Evolutionary conservation across 2,113 vertebrate genomes (phyloP).

Genomic region (Panurus biarmicus): DNA sequence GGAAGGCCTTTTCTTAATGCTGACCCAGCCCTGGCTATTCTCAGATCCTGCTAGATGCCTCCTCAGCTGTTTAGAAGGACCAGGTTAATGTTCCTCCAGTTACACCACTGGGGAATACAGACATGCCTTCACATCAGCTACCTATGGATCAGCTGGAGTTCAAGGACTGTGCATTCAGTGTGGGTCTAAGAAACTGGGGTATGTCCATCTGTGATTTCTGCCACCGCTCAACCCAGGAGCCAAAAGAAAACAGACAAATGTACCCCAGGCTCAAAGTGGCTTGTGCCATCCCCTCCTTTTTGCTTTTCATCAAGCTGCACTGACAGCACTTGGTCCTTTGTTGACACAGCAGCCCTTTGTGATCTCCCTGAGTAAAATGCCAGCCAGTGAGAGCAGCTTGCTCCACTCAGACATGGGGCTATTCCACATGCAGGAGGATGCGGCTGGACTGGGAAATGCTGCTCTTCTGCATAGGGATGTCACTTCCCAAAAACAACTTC

Average conservation of each 20-base stretch:
- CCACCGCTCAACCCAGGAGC: background rate
- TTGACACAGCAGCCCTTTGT: rapidly evolving
- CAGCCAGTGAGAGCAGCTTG: background rate
- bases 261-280: background rate
- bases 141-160: background rate
- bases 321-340: background rate
- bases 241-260: background rate
- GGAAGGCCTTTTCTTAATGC: background rate
- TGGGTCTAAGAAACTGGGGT: background rate
- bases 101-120: background rate
- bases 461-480: background rate
- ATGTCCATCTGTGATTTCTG: background rate
- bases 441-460: background rate
- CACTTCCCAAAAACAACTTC: background rate
- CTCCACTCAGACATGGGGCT: rapidly evolving
- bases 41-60: background rate
- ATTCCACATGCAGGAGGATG: background rate
- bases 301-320: background rate
- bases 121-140: background rate
- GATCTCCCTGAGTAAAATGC: background rate
- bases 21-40: background rate
- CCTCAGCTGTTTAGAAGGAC: background rate
- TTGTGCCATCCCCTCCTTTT: background rate
- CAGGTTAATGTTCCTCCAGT: background rate
- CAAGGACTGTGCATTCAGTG: background rate